A percentile compares a stretch with the other conserved stretches of the same genome.
Conservation (phyloP, 37 sponge, comb jelly and placozoan species). For the Cliona cf. orientalis region DNA sequence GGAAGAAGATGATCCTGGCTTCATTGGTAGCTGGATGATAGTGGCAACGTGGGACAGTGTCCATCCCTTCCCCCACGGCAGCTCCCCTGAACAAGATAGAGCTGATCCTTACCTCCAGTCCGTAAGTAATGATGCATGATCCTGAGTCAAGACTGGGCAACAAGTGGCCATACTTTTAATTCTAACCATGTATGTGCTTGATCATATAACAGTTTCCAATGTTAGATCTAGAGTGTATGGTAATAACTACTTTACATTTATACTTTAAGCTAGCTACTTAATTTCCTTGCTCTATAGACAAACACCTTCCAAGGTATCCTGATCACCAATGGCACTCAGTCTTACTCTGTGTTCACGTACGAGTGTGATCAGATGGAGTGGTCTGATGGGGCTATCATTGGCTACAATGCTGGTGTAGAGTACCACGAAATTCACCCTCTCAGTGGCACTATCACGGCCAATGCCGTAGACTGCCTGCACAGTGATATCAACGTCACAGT, state of each 20-base stretch:
- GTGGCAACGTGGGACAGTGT: conserved; percentile 54
- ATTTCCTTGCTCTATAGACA: conserved; percentile 10
- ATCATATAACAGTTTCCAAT: background rate
- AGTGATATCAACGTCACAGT: background rate
- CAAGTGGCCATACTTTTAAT: background rate
- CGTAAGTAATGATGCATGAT: background rate
- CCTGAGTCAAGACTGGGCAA: background rate
- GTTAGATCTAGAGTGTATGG: background rate
- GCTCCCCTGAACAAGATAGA: background rate
- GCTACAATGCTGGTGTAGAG: conserved; percentile 51
- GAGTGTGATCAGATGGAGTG: conserved; percentile 61
- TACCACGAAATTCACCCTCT: conserved; percentile 32
- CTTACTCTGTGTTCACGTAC: conserved; percentile 73
- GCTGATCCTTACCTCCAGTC: conserved; percentile 30
- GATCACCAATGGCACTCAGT: conserved; percentile 55
- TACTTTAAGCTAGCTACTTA: background rate
- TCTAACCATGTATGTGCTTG: background rate
- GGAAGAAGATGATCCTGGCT: conserved; percentile 4
- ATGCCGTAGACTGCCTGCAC: conserved; percentile 27
- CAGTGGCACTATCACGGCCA: conserved; percentile 1
- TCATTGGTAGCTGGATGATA: conserved; percentile 56
- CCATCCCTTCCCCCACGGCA: conserved; percentile 50
- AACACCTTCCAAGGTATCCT: conserved; percentile 72
- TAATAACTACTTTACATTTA: background rate
- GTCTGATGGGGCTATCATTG: conserved; percentile 45